Evolutionary conservation across 2,888 invertebrate genomes (phyloP).

Genomic region (Nomada fabriciana): DNA sequence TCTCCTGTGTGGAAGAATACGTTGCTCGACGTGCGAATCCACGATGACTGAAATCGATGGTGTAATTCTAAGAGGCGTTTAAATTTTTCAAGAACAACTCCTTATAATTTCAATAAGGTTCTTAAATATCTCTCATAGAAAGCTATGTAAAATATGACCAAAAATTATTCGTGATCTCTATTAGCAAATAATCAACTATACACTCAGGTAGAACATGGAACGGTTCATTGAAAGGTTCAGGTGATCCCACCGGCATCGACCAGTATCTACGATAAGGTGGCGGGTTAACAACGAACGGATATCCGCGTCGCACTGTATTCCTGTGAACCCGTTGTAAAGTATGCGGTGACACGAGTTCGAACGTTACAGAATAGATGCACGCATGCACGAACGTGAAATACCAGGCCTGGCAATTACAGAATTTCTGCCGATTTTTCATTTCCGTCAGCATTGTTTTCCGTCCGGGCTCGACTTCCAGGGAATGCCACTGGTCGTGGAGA

Average conservation of each 20-base stretch:
- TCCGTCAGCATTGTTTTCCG: constrained; percentile 53
- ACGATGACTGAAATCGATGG: constrained; percentile 36
- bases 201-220: neutral
- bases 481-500: constrained; percentile 48
- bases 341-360: constrained; percentile 56
- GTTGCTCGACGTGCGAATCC: constrained; percentile 4
- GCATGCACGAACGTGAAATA: constrained; percentile 46
- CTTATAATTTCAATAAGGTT: neutral
- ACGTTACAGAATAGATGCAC: constrained; percentile 44
- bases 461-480: neutral
- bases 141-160: no score
- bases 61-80: neutral
- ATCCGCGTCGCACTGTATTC: constrained; percentile 27
- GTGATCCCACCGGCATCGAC: neutral
- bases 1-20: constrained; percentile 12
- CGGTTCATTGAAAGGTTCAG: neutral
- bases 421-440: constrained; percentile 60
- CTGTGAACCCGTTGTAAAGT: constrained; percentile 54
- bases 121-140: neutral
- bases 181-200: no score
- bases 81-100: neutral
- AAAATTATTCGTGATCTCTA: no score
- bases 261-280: constrained; percentile 21
- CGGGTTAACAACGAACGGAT: constrained; percentile 37
- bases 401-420: constrained; percentile 66